Base-by-base conservation (phyloP, 2,888 invertebrate species). In the Eristalinus aeneus region DNA sequence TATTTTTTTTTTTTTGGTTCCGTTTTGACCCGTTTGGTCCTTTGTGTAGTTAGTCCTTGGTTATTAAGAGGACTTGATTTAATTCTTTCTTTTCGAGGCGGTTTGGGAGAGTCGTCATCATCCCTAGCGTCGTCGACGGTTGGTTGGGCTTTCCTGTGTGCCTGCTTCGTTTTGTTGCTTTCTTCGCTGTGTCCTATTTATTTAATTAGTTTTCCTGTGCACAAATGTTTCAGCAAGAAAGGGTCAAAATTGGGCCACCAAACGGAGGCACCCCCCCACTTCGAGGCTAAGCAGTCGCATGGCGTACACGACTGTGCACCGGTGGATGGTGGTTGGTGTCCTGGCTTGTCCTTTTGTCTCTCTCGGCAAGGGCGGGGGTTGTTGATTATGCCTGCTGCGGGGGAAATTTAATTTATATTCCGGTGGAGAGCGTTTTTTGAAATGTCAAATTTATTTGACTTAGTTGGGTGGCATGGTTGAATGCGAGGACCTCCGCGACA, bases 61-160 rank as follows among this genome's bases (percentile, higher is more conserved):
- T 86, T 82, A 82, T 86, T 86, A 82, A 78, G 82, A 78, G 86
- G 81, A 86, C 86, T 86, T 86, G 86, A 86, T 86, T 86, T 86
- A 82, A 82, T 86, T 79, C 60, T 71, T 65, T 74, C 32, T 36
- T 53, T n/a, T 46, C 46, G 46, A 46, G 46, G 46, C 16, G n/a
- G 46, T 46, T 16, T n/a, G 16, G n/a, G 46, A 16, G 16, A 0
- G 46, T 46, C 16, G 46, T 16, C 16, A 32, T 54, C 12, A 32
- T 20, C n/a, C n/a, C n/a, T n/a, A n/a, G n/a, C n/a, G n/a, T n/a
- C n/a, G n/a, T n/a, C n/a, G n/a, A n/a, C 27, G 27, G 2, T 27
- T 27, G 27, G 27, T 67, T 56, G 46, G 46, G 3, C 8, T 46
- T 46, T 46, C 16, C 46, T 12, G 39, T 12, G 39, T 46, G 39